Conservation (phyloP, 2,888 invertebrate genomes). For the Glaucopsyche alexis region DNA sequence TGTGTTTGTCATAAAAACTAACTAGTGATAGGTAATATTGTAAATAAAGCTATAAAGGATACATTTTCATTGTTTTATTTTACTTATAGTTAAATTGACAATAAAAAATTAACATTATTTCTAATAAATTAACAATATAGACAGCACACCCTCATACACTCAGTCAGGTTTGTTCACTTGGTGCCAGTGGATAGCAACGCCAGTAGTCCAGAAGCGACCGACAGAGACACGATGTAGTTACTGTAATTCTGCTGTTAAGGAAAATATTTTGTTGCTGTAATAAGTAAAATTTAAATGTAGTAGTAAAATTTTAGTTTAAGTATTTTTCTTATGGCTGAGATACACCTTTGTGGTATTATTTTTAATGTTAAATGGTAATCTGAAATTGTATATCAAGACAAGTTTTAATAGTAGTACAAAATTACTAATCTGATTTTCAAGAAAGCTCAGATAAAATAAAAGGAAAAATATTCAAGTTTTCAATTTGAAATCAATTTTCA, state of each 20-base stretch:
- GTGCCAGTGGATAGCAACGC: conserved; percentile 97
- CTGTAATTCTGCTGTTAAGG: conserved; percentile 54
- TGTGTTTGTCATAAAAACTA: conserved; percentile 17
- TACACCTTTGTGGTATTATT: no score
- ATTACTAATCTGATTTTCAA: no score
- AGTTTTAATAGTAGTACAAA: no score
- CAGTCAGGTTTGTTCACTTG: conserved; percentile 70
- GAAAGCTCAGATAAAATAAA: no score
- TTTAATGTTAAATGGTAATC: no score
- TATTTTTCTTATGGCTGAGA: no score
- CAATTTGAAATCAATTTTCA: no score
- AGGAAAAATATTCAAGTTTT: no score
- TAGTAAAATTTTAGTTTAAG: no score
- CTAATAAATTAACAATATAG: conserved; percentile 38
- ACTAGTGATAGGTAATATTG: conserved; percentile 4
- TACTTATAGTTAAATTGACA: conserved; percentile 20
- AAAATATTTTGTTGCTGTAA: conserved; percentile 33
- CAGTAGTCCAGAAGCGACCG: conserved; percentile 92
- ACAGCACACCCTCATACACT: conserved; percentile 42
- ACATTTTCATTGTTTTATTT: conserved; percentile 29
- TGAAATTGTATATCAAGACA: no score
- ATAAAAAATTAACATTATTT: conserved; percentile 27
- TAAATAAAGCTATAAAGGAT: conserved; percentile 22
- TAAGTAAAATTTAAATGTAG: not conserved
- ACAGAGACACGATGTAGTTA: conserved; percentile 96